Conservation (phyloP, 2,888 invertebrate species). For the Ptilodon capucinus region DNA sequence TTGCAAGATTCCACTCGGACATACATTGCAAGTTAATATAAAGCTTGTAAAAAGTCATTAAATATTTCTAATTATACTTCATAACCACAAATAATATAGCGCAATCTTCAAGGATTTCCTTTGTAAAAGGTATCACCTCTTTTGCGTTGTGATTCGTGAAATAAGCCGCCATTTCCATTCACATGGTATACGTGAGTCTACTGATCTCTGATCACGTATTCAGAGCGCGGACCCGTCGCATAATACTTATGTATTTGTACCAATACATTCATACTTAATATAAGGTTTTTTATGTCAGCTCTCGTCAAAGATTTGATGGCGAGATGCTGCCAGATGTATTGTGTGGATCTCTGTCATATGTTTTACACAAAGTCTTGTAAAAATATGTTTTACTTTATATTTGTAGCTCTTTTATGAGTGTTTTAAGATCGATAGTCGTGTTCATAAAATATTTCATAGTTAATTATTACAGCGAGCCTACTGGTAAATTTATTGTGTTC, state of each 20-base stretch:
- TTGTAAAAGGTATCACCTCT: conserved; percentile 21
- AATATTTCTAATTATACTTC: not conserved
- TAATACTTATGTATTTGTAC: conserved; percentile 31
- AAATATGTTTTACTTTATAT: no score
- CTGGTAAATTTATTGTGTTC: no score
- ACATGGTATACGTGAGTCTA: conserved; percentile 43
- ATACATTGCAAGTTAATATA: no score
- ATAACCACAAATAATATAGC: conserved; percentile 8
- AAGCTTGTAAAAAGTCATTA: no score
- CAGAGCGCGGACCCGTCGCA: conserved; percentile 34
- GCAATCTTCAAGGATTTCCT: conserved; percentile 29
- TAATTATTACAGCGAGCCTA: no score
- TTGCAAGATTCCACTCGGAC: no score
- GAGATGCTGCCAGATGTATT: not conserved
- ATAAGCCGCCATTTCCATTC: conserved; percentile 52
- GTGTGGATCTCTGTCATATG: not conserved
- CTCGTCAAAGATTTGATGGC: not conserved
- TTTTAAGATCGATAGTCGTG: no score
- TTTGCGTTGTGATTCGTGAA: conserved; percentile 40
- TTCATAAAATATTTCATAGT: no score
- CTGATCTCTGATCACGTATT: conserved; percentile 47
- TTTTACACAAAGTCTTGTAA: not conserved
- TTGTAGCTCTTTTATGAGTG: no score
- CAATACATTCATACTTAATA: conserved; percentile 13
- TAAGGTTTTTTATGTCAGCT: not conserved